Conservation (phyloP, 2,888 invertebrate genomes). For the Chironomus riparius region DNA sequence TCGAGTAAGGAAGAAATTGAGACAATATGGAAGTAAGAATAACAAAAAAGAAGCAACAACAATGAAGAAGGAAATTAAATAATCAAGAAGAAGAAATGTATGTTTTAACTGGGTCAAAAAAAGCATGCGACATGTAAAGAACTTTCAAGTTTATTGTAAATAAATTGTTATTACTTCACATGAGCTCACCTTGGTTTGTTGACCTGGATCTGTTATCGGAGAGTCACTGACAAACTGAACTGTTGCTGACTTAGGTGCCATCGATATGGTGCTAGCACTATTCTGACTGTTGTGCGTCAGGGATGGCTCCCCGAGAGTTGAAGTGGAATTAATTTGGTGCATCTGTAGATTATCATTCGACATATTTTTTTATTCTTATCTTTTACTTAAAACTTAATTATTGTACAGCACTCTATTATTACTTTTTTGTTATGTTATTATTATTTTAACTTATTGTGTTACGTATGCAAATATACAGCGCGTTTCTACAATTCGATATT, state of each 20-base stretch:
- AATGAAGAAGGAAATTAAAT: not conserved
- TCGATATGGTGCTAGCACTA: not conserved
- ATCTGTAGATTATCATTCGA: slow-evolving; percentile 23
- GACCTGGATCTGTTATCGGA: slow-evolving; percentile 69
- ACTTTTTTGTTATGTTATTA: not conserved
- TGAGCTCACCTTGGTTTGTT: slow-evolving; percentile 45
- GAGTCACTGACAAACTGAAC: slow-evolving; percentile 45
- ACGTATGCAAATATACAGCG: too few relatives aligned
- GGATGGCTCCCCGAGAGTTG: not conserved
- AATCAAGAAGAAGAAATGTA: not conserved
- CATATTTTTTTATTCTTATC: not conserved
- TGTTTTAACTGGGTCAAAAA: not conserved
- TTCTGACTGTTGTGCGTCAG: not conserved
- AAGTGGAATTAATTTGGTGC: slow-evolving; percentile 19
- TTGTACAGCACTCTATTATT: slow-evolving; percentile 12
- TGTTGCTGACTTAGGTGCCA: slow-evolving; percentile 10
- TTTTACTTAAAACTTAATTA: slow-evolving; percentile 2
- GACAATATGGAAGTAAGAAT: too few relatives aligned
- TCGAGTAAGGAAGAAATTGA: too few relatives aligned
- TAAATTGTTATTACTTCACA: not conserved
- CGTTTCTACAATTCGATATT: too few relatives aligned
- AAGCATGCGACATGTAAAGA: not conserved
- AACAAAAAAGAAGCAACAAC: too few relatives aligned
- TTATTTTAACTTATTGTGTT: too few relatives aligned
- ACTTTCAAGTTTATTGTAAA: not conserved